Conservation (phyloP, 2,888 invertebrate genomes). For the Marasmarcha lunaedactyla region DNA sequence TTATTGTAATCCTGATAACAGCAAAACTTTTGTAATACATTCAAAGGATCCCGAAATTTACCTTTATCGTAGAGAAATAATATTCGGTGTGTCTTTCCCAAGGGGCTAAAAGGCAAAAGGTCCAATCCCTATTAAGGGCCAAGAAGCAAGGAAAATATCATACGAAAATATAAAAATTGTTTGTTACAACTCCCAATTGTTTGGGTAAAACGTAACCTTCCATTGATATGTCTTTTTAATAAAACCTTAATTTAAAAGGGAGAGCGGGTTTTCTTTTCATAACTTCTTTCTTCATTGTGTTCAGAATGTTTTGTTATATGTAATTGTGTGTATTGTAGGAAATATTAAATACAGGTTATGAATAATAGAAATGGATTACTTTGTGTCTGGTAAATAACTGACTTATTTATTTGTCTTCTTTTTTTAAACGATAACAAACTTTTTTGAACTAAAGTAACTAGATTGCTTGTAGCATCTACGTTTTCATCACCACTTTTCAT, state of each 20-base stretch:
- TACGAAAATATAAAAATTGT: conserved; percentile 28
- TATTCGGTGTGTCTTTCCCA: conserved; percentile 40
- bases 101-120: conserved; percentile 49
- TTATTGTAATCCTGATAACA: conserved; percentile 45
- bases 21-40: conserved; percentile 53
- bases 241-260: not conserved
- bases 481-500: too few species aligned
- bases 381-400: too few species aligned
- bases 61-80: conserved; percentile 40
- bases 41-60: conserved; percentile 38
- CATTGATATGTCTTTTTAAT: conserved; percentile 1
- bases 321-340: too few species aligned
- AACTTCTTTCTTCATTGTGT: too few species aligned
- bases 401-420: too few species aligned
- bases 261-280: not conserved
- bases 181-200: conserved; percentile 15
- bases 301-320: too few species aligned
- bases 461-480: too few species aligned
- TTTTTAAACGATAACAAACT: too few species aligned
- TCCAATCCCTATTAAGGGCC: conserved; percentile 44
- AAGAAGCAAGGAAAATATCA: conserved; percentile 32
- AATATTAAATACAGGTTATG: too few species aligned
- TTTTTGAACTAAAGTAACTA: too few species aligned
- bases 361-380: too few species aligned
- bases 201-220: conserved; percentile 6